phyloP scores from a whole-genome alignment of 2,888 invertebrate genomes.

The Trachelus troglodyta region DNA sequence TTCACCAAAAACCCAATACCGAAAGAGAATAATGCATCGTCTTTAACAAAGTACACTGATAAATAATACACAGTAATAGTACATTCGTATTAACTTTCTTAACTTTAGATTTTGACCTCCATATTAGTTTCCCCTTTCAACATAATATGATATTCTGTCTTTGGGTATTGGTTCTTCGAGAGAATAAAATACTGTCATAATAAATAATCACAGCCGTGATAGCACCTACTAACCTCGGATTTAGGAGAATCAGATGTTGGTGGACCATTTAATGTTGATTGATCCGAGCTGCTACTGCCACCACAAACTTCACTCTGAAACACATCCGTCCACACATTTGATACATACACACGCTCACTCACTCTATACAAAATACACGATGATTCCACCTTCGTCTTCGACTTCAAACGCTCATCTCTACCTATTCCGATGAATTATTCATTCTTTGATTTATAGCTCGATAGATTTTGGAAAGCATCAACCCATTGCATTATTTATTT shows the following conservation, averaged over 20 bases:
- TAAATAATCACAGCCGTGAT: neutral
- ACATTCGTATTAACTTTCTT: neutral
- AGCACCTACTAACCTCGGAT: conserved; percentile 58
- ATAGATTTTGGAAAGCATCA: neutral
- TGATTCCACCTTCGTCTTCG: neutral
- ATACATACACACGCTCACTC: neutral
- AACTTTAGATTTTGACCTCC: neutral
- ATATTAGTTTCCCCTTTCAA: neutral
- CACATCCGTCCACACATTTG: neutral
- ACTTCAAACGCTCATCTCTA: neutral
- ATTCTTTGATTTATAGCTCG: neutral
- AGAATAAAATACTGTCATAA: neutral
- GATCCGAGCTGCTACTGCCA: conserved; percentile 53
- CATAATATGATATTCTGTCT: neutral
- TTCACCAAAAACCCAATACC: neutral
- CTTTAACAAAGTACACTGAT: neutral
- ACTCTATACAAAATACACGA: neutral
- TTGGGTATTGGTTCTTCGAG: neutral
- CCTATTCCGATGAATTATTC: neutral
- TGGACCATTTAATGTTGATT: conserved; percentile 58
- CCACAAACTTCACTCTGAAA: conserved; percentile 48
- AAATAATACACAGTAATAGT: neutral
- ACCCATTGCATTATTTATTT: neutral
- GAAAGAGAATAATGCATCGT: neutral
- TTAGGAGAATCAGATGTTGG: conserved; percentile 54